phyloP scores from a whole-genome alignment of 1,140 invertebrate species.

The Ganaspis sp. region DNA sequence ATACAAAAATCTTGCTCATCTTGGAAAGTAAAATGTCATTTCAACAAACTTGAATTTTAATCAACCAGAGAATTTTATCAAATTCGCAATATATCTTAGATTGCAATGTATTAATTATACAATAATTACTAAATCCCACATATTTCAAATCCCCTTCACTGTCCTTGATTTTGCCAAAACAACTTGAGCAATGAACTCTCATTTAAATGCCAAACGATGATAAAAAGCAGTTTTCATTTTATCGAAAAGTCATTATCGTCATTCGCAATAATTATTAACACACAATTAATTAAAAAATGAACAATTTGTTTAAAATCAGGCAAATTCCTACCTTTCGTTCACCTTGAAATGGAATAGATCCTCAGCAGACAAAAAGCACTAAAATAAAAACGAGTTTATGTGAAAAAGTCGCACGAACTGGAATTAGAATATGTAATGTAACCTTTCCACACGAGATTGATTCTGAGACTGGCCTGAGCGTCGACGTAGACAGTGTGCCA shows the following conservation, averaged over 20 bases:
- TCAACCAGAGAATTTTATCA: no score
- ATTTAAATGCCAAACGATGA: neutral
- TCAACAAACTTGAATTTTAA: no score
- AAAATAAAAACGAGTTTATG: neutral
- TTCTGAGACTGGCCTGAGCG: constrained; percentile 14
- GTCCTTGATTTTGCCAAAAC: constrained; percentile 17
- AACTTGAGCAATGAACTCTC: constrained; percentile 14
- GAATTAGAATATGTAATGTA: constrained; percentile 3
- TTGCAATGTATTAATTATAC: neutral
- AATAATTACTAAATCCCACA: neutral
- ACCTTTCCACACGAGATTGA: neutral
- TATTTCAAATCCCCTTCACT: constrained; percentile 17
- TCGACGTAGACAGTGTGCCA: constrained; percentile 2
- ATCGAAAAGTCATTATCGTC: neutral
- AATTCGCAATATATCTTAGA: neutral
- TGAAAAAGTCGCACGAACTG: neutral
- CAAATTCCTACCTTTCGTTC: neutral
- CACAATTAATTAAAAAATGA: neutral
- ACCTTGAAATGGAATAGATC: neutral
- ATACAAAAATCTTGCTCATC: no score
- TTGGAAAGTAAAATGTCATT: no score
- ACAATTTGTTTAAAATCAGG: no score
- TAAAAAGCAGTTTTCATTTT: constrained; percentile 5
- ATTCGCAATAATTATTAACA: neutral
- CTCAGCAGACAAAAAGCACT: neutral